Percentiles rank a stretch among this genome's conserved stretches.
phyloP scores from a whole-genome alignment of 37 sponge, comb jelly and placozoan genomes.

The Agelas oroides region DNA sequence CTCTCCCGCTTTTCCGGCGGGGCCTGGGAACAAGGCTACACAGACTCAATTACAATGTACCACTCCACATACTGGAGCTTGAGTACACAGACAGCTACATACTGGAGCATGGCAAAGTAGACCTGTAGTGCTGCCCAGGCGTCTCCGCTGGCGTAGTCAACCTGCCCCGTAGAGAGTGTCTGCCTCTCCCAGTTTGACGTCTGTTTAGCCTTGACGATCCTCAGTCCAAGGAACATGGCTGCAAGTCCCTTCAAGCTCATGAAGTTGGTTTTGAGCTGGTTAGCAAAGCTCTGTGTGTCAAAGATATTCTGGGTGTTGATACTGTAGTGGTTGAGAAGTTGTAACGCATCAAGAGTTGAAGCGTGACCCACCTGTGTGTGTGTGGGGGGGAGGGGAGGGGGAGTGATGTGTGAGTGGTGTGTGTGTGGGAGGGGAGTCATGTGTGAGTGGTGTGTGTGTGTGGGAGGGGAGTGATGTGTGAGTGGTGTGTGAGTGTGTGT shows the following conservation, averaged over 20 bases:
- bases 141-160: conserved; percentile 48
- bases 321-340: conserved; percentile 11
- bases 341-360: conserved; percentile 15
- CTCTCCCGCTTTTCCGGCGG: no score
- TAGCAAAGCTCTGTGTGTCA: conserved; percentile 14
- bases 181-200: conserved; percentile 31
- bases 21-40: no score
- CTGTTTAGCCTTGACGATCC: conserved; percentile 8
- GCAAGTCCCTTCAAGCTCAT: conserved; percentile 43
- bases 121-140: conserved; percentile 43
- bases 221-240: conserved; percentile 21
- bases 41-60: no score
- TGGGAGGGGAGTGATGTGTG: no score
- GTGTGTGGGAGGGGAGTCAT: no score
- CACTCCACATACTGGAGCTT: no score
- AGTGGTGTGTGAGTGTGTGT: no score
- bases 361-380: conserved; percentile 43
- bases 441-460: no score
- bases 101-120: not conserved
- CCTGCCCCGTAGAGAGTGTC: conserved; percentile 10
- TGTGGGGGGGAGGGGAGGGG: no score
- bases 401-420: no score
- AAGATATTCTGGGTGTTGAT: conserved; percentile 31
- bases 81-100: not conserved
- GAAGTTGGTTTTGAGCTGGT: not conserved